A percentile compares a stretch with the other conserved stretches of the same genome.
Conservation (phyloP, 1,140 invertebrate genomes). For the Dinoponera quadriceps region DNA sequence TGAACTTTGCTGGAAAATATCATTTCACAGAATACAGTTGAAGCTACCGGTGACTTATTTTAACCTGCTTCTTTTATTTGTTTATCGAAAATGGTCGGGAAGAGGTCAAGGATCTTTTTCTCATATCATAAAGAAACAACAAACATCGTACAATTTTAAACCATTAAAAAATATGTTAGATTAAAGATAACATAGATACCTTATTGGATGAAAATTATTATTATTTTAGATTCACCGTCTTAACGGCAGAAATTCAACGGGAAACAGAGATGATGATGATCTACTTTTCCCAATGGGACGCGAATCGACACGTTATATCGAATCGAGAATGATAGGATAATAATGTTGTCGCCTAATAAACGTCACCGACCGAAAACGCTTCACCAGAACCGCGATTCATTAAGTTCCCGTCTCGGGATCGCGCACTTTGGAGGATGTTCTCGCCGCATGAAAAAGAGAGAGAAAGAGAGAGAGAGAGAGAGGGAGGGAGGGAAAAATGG, state of each 20-base stretch:
- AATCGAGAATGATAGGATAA: slow-evolving; percentile 3
- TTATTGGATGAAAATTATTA: background rate
- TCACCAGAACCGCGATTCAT: slow-evolving; percentile 16
- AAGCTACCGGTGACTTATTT: too few relatives aligned
- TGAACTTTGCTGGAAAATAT: too few relatives aligned
- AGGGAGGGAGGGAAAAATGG: too few relatives aligned
- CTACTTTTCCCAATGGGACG: background rate
- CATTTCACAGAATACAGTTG: too few relatives aligned
- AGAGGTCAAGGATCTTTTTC: too few relatives aligned
- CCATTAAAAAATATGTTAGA: too few relatives aligned
- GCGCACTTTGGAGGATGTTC: slow-evolving; percentile 21
- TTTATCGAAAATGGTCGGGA: too few relatives aligned
- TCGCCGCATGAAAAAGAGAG: background rate
- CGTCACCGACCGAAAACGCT: slow-evolving; percentile 1
- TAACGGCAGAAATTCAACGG: background rate
- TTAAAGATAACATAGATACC: too few relatives aligned
- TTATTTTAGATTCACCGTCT: background rate
- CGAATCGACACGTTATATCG: background rate
- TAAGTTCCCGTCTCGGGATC: slow-evolving; percentile 42
- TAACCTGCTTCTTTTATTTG: too few relatives aligned
- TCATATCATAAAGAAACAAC: too few relatives aligned
- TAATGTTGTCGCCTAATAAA: background rate
- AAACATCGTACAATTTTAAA: too few relatives aligned
- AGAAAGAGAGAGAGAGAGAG: too few relatives aligned
- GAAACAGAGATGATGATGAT: background rate